Evolutionary conservation across 2,113 vertebrate species (phyloP).

Genomic region (Nicator chloris): DNA sequence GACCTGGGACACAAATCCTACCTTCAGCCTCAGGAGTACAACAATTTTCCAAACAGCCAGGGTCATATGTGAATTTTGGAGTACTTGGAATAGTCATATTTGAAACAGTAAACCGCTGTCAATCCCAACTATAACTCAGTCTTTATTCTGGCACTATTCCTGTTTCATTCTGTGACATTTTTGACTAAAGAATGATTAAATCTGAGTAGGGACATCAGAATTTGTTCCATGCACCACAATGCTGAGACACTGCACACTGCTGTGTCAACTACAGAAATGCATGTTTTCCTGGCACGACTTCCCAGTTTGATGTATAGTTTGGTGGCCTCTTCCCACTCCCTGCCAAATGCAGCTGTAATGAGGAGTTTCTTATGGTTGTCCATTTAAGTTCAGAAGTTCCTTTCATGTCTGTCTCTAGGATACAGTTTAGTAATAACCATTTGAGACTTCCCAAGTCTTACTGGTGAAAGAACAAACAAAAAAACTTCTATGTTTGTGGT

Average conservation of each 20-base stretch:
- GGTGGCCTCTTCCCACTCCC: background rate
- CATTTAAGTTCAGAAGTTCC: background rate
- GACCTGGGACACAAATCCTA: background rate
- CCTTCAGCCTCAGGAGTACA: background rate
- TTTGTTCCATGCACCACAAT: background rate
- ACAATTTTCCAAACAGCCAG: background rate
- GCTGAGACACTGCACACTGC: background rate
- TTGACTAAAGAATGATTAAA: constrained; percentile 2
- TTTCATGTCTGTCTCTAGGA: background rate
- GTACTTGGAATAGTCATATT: background rate
- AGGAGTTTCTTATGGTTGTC: background rate
- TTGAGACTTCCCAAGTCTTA: background rate
- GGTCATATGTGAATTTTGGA: background rate
- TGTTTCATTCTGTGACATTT: background rate
- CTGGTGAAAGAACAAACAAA: background rate
- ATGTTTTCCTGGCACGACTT: background rate
- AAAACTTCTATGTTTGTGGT: background rate
- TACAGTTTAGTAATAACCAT: background rate
- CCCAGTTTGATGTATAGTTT: background rate
- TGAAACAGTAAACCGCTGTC: background rate
- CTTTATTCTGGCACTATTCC: background rate
- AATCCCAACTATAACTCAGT: background rate
- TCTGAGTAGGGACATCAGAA: background rate
- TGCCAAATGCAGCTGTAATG: background rate
- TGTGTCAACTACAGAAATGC: background rate